Base-by-base conservation (phyloP, 2,888 invertebrate species). In the Xiphydria camelus region DNA sequence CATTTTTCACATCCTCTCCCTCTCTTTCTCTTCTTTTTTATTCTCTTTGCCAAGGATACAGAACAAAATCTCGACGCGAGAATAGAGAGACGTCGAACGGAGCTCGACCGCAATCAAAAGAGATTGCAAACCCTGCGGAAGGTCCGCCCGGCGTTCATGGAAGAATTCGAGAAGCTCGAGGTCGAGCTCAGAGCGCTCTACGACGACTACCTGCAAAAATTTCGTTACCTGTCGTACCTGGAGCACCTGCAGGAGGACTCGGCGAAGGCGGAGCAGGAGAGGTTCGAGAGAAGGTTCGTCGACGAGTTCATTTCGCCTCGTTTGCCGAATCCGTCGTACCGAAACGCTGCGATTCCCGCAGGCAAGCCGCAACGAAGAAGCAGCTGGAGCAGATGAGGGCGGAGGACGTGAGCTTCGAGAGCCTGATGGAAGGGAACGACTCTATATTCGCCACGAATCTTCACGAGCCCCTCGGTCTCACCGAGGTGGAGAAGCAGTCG, bases 81-180 rank as follows among this genome's bases (percentile, higher is more conserved):
- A 79, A 87, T 98, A 45, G 95, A 96, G 70, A 86, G 97, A 46
- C 87, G 94, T 55, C 84, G 85, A 55, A 85, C 87, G 0, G 99
- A 99, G 70, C 80, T 97, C 54, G 92, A 94, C 61, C 81, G 99
- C 40, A 94, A 94, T 54, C 91, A 93, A 73, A 97, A 97, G 75
- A 81, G 99, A 22, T 79, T 98, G 34, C 89, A 91, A 64, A 94
- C 97, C 0, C 80, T 99, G 59, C 92, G 94, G 77, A 95, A 93
- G 82, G 95, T 97, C 53, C 87, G 94, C 38, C 98, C 98, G 1
- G 96, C 95, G 0, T 98, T 96, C 74, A 88, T 97, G 82, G 94
- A 95, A 62, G 98, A 99, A 76, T 91, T 94, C 75, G 92, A 93
- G 47, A 85, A 87, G 35, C 80, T 94, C 40, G 97, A 99, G 76